Evolutionary conservation across 2,113 vertebrate genomes (phyloP), one percentile per base, ranked within the genome.

Genomic region (Tympanuchus pallidicinctus): DNA sequence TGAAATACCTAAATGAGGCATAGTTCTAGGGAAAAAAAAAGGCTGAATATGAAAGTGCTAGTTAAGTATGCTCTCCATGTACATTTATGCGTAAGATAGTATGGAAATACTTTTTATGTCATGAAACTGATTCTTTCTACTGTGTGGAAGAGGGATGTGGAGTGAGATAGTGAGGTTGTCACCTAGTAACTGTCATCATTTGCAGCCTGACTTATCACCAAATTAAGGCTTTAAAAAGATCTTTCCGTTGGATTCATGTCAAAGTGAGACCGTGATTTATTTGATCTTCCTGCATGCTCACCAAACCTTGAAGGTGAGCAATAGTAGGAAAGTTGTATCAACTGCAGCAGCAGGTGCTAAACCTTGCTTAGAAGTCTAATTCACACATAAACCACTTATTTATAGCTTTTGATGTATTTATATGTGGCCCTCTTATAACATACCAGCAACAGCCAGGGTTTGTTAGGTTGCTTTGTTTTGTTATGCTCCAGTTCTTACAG

Each of bases 261-360:
- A 70, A 61, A 64, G 48, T 59, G 48, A 75, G 56, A 52, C 32
- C 11, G 28, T 75, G 48, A 75, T 80, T 70, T 89, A 65, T 85
- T 75, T 22, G 7, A 52, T 40, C 69, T 64, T 79, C 42, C 69
- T 80, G 28, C 36, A 38, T 30, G 63, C 27, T 85, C 56, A 70
- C n/a, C 56, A 92, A 84, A 80, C 42, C 75, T 75, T 80, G 80
- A 92, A 75, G 74, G 63, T 85, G 86, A 85, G 57, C 57, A 80
- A 80, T 89, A 80, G 21, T 34, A 89, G 63, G 42, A 85, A 85
- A 80, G 89, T 85, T 64, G n/a, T 59, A 80, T 75, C 57, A 75
- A 52, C 36, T 52, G 18, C 11, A 75, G 32, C 42, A 85, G 80
- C 80, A 75, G 75, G 63, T 89, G 69, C 43, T 74, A 89, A 80